Evolutionary conservation across 1,140 invertebrate genomes (phyloP).

Genomic region (Conopomorpha cramerella): DNA sequence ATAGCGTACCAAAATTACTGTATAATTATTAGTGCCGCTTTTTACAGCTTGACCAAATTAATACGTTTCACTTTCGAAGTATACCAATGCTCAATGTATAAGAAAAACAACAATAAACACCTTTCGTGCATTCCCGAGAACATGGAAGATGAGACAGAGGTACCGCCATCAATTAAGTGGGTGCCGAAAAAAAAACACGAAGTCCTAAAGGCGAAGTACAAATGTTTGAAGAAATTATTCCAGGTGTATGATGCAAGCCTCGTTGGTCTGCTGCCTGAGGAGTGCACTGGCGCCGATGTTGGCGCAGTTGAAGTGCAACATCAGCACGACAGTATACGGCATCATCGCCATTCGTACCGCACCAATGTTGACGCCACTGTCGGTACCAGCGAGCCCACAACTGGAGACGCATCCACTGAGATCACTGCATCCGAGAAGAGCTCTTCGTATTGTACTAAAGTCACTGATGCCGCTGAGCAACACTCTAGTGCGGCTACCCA

Average conservation of each 20-base stretch:
- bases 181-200: conserved; percentile 52
- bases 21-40: conserved; percentile 26
- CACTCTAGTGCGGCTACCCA: conserved; percentile 10
- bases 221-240: conserved; percentile 46
- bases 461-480: too few relatives aligned
- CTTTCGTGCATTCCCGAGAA: conserved; percentile 18
- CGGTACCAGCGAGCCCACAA: conserved; percentile 14
- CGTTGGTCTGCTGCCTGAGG: conserved; percentile 34
- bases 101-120: conserved; percentile 20
- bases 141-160: conserved; percentile 25
- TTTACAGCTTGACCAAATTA: conserved; percentile 28
- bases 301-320: conserved; percentile 5
- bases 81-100: too few relatives aligned
- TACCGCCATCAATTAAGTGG: conserved; percentile 34
- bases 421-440: too few relatives aligned
- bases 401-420: too few relatives aligned
- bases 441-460: too few relatives aligned
- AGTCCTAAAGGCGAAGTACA: conserved; percentile 44
- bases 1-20: conserved; percentile 36
- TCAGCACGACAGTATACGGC: too few relatives aligned
- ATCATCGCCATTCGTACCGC: conserved; percentile 23
- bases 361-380: conserved; percentile 33
- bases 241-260: conserved; percentile 47
- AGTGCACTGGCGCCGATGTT: conserved; percentile 6
- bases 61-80: too few relatives aligned